Percentiles rank a stretch among this genome's conserved stretches.
phyloP scores from a whole-genome alignment of 2,797 vertebrate species.

The Urosaurus nigricauda region DNA sequence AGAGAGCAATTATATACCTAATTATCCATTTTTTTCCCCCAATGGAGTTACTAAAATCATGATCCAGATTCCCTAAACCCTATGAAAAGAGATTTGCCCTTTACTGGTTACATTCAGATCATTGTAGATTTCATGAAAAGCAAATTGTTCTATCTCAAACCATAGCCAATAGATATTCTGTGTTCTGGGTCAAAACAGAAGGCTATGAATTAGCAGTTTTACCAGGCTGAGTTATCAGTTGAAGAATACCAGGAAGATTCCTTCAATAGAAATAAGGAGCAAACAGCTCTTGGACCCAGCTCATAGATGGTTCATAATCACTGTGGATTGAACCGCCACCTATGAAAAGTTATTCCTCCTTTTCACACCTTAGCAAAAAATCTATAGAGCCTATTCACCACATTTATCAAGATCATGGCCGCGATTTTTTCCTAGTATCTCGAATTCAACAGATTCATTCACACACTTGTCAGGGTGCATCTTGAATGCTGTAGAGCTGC shows the following conservation, averaged over 20 bases:
- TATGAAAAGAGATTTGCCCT: neutral
- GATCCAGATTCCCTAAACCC: neutral
- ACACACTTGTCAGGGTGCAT: neutral
- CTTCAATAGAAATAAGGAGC: neutral
- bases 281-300: neutral
- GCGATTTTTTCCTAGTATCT: neutral
- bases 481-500: neutral
- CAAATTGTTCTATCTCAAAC: too few species aligned
- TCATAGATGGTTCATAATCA: neutral
- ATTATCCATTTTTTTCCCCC: neutral
- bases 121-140: too few species aligned
- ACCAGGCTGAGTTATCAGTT: neutral
- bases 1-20: neutral
- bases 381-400: neutral
- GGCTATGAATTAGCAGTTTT: too few species aligned
- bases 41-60: neutral
- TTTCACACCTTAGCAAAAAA: neutral
- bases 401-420: neutral
- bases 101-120: too few species aligned
- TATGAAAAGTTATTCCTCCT: neutral
- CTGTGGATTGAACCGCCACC: neutral
- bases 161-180: too few species aligned
- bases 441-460: neutral
- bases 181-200: too few species aligned
- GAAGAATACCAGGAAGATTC: neutral